These are phyloP conservation scores for Meloidogyne chitwoodi DNA, from an alignment of 1,140 invertebrate genomes.

Conservation along the genomic window DNA sequence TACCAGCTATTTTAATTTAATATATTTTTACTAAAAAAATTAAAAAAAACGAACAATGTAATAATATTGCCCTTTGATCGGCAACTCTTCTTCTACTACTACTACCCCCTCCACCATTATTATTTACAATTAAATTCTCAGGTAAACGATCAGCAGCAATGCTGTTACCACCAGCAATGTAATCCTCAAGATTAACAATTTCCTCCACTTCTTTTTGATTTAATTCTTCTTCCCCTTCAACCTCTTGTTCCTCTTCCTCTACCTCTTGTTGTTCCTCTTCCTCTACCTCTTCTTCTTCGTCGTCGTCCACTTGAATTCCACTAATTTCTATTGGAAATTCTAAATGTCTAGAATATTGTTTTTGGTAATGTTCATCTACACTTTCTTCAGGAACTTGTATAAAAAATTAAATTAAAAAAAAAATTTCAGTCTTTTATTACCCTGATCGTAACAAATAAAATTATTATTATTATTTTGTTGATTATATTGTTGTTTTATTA, in stretches of 20 bases:
- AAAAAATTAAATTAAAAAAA: too few relatives aligned
- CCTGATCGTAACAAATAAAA: background rate
- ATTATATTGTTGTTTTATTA: background rate
- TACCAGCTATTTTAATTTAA: slow-evolving; percentile 70
- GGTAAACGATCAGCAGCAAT: background rate
- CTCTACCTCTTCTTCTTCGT: background rate
- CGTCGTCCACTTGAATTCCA: too few relatives aligned
- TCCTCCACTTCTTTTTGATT: background rate
- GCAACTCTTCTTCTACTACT: background rate
- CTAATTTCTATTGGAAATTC: background rate
- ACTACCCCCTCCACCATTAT: background rate
- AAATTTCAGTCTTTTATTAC: too few relatives aligned
- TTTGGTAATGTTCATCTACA: background rate
- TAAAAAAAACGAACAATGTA: background rate
- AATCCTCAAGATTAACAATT: background rate
- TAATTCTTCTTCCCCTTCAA: background rate
- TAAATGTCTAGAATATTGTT: background rate
- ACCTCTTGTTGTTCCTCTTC: too few relatives aligned
- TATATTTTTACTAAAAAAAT: background rate
- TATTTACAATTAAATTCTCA: background rate
- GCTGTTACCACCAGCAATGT: background rate
- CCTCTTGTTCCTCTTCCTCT: background rate
- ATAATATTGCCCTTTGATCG: background rate
- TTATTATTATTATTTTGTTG: background rate
- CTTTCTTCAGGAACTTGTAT: background rate